Evolutionary conservation across 23 tunicate species (phyloP).

Genomic region (Ascidia mentula): DNA sequence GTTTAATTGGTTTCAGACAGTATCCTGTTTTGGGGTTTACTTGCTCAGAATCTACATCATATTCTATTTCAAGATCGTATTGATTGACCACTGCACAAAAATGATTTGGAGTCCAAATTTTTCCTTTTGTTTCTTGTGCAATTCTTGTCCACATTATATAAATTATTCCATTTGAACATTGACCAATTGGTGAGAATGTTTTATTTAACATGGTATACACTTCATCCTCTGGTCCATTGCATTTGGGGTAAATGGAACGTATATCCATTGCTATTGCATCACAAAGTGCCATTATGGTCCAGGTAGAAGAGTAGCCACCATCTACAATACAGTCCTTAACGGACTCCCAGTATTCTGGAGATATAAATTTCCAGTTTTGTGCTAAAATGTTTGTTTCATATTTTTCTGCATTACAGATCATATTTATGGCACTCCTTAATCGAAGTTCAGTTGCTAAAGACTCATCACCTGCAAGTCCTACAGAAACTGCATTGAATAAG

Average conservation of each 20-base stretch:
- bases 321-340: not conserved
- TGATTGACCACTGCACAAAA: too few relatives aligned
- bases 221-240: too few relatives aligned
- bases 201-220: too few relatives aligned
- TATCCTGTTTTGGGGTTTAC: too few relatives aligned
- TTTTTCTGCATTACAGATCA: not conserved
- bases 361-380: not conserved
- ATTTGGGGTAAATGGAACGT: not conserved
- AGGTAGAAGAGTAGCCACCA: not conserved
- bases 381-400: not conserved
- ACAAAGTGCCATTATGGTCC: constrained; percentile 1
- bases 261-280: not conserved
- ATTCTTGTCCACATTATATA: too few relatives aligned
- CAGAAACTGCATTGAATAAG: not conserved
- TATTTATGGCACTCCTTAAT: not conserved
- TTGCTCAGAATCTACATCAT: too few relatives aligned
- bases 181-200: too few relatives aligned
- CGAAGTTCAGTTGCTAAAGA: not conserved
- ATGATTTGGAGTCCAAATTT: too few relatives aligned
- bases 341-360: not conserved
- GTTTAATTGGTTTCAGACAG: too few relatives aligned
- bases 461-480: not conserved
- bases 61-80: too few relatives aligned
- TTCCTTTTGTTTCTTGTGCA: too few relatives aligned
- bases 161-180: too few relatives aligned